Evolutionary conservation across 2,888 invertebrate genomes (phyloP), one percentile per base, ranked within the genome.

Genomic region (Drosophila sordidula): DNA sequence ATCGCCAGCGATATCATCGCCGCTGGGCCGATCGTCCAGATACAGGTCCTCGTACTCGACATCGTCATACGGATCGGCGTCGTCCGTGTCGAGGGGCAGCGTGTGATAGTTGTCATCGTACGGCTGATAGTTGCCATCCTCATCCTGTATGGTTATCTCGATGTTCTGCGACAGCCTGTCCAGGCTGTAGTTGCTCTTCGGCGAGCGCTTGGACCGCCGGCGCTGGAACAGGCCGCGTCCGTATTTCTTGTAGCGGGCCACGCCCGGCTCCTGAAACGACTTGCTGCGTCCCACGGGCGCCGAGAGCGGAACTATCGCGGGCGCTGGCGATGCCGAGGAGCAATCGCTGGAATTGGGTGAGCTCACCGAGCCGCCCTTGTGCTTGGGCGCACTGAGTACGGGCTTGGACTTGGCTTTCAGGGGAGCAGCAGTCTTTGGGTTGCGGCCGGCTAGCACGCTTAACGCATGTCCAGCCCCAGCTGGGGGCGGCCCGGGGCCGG

Each of bases 211-310:
- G 12, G 91, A 91, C 34, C 90, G 91, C 1, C 92, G 86, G 1
- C 92, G 90, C 44, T 90, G 91, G 59, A 92, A 92, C 55, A 92
- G 80, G 0, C 81, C 83, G 25, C 92, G 89, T 14, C 90, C 86
- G 47, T 91, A 91, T 66, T 91, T 91, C 74, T 90, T 90, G 42
- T 84, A 80, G 3, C 89, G 81, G 4, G 80, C 42, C 3, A 90
- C 84, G 50, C 91, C 90, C 32, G 91, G 88, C 65, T 92, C 93
- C 80, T 92, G 93, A 78, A 92, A 92, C n/a, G 93, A 92, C 75
- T 92, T 91, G 77, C 92, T 92, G 36, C 92, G 90, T 0, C 88
- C 87, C 42, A 92, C 92, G 14, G 90, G 87, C 14, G 90, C 89
- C 5, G 87, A 51, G 50, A 81, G 81, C 4, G 55, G 46, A 6